These are phyloP conservation scores for Calidris pugnax DNA, from an alignment of 2,113 vertebrate species.

Conservation along the genomic window DNA sequence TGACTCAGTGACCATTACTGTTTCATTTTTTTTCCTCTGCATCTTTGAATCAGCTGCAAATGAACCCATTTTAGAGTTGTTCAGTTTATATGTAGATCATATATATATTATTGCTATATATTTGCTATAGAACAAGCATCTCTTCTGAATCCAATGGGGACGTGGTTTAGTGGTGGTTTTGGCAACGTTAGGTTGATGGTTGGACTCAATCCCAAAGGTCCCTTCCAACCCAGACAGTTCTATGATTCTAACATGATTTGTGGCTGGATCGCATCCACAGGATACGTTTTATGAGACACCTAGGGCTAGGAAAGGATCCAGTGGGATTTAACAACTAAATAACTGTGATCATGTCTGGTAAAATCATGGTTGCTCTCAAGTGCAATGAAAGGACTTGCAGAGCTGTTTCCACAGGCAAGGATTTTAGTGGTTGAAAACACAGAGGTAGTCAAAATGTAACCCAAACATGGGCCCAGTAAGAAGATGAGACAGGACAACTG, in stretches of 20 bases:
- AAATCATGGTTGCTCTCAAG: neutral
- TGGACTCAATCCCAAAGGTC: neutral
- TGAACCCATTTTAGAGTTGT: neutral
- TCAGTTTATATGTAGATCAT: neutral
- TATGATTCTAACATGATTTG: neutral
- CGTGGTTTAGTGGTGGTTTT: neutral
- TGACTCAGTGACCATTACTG: neutral
- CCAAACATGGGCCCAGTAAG: neutral
- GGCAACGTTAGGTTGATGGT: neutral
- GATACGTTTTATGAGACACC: fast-evolving
- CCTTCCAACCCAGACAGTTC: neutral
- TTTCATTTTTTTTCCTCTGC: neutral
- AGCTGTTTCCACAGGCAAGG: neutral
- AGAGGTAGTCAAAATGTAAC: neutral
- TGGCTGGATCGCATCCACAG: fast-evolving
- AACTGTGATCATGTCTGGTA: neutral
- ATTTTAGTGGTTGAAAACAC: neutral
- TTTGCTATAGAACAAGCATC: too few relatives aligned
- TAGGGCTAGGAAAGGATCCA: neutral
- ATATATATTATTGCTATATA: too few relatives aligned
- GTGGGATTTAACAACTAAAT: neutral
- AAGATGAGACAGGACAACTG: neutral
- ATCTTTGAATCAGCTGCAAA: neutral
- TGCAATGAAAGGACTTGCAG: neutral
- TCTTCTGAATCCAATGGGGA: too few relatives aligned